phyloP scores from a whole-genome alignment of 1,140 invertebrate genomes.

The Temnothorax nylanderi region DNA sequence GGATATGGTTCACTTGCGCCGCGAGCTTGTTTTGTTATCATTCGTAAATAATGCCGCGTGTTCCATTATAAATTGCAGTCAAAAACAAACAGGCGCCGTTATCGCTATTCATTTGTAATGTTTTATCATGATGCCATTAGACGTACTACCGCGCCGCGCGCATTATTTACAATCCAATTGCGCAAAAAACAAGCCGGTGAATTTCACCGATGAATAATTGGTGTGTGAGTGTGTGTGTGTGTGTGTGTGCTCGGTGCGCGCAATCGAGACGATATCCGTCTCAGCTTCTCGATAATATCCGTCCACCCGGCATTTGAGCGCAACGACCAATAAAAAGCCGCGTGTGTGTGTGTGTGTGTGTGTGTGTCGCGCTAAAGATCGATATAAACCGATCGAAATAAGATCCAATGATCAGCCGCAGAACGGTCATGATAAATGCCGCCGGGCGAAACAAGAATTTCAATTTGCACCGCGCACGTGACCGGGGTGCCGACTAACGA shows the following conservation, averaged over 20 bases:
- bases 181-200: slow-evolving; percentile 12
- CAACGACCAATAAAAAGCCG: neutral
- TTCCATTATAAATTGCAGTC: slow-evolving; percentile 43
- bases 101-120: slow-evolving; percentile 59
- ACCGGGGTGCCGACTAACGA: slow-evolving; percentile 60
- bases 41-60: slow-evolving; percentile 38
- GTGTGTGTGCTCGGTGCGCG: neutral
- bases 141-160: slow-evolving; percentile 24
- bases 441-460: slow-evolving; percentile 76
- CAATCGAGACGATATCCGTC: slow-evolving; percentile 39
- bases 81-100: slow-evolving; percentile 45
- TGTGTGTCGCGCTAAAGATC: slow-evolving; percentile 18
- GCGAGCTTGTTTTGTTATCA: slow-evolving; percentile 37
- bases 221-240: no score
- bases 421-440: slow-evolving; percentile 74
- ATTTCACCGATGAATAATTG: slow-evolving; percentile 50
- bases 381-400: slow-evolving; percentile 49
- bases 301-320: neutral
- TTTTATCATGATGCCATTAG: slow-evolving; percentile 46
- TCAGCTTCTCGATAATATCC: neutral
- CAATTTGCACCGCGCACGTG: slow-evolving; percentile 74
- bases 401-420: slow-evolving; percentile 64
- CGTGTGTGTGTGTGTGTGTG: slow-evolving; percentile 9
- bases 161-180: slow-evolving; percentile 47
- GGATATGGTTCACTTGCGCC: slow-evolving; percentile 7